phyloP scores from a whole-genome alignment of 2,113 vertebrate species.

The Thalassarche chlororhynchos region DNA sequence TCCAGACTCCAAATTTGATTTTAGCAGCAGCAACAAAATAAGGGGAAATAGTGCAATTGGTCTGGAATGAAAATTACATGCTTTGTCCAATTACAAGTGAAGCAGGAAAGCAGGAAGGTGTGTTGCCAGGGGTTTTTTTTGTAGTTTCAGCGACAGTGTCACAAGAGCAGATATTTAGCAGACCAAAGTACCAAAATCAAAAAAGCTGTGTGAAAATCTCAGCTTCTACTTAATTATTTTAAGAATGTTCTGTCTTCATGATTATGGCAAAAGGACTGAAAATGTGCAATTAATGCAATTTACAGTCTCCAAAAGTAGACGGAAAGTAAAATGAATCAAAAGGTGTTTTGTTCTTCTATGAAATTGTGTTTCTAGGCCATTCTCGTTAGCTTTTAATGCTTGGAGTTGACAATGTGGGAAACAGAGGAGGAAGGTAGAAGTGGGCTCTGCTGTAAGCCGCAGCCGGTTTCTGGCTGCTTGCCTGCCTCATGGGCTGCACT shows the following conservation, averaged over 20 bases:
- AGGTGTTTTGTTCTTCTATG: constrained; percentile 15
- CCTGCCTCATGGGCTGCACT: constrained; percentile 30
- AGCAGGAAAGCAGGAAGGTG: constrained; percentile 37
- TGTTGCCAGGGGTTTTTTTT: not conserved
- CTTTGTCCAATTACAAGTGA: constrained; percentile 21
- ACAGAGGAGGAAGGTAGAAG: constrained; percentile 28
- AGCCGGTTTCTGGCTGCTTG: constrained; percentile 25
- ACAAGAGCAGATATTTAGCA: not conserved
- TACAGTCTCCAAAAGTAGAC: not conserved
- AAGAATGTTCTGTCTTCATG: not conserved
- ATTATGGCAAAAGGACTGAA: not conserved
- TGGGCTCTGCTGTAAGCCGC: not conserved
- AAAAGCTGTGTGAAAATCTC: constrained; percentile 8
- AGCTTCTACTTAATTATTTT: not conserved
- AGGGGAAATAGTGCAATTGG: not conserved
- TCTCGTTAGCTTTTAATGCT: not conserved
- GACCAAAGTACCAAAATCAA: not conserved
- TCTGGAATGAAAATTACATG: not conserved
- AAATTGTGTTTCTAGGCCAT: constrained; percentile 28
- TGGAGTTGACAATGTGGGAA: constrained; percentile 7
- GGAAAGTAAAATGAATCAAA: not conserved
- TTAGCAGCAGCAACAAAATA: not conserved
- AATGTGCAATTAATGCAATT: not conserved
- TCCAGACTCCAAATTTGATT: not conserved
- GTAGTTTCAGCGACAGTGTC: not conserved